Base-by-base conservation (phyloP, 2,888 invertebrate genomes). In the Eristalis arbustorum region DNA sequence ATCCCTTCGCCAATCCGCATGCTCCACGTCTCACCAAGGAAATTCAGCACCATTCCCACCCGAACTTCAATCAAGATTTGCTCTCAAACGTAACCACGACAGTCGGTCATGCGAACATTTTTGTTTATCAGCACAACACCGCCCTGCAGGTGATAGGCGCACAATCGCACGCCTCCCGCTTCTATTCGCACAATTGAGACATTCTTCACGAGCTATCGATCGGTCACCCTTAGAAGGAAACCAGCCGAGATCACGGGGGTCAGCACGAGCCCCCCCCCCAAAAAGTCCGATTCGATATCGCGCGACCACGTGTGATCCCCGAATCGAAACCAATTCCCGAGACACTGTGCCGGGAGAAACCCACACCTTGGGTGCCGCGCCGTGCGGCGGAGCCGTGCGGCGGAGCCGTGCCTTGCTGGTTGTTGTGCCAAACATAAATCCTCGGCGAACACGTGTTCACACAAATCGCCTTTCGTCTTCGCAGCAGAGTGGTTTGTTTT, bases 371-470 rank as follows among this genome's bases (percentile, higher is more conserved):
- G 11, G 34, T 25, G 23, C 42, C 22, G 22, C 22, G 49, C 23
- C 11, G 18, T 40, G 64, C 67, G 42, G 34, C 31, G 31, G 31
- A n/a, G n/a, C n/a, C n/a, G n/a, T n/a, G n/a, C n/a, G n/a, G n/a
- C 71, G n/a, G 13, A 23, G 56, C 42, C 71, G 34, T 61, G 28
- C 31, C 62, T 28, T 28, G 31, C 62, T 18, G 25, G 28, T 18
- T 62, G 31, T 62, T 59, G 25, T n/a, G 63, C 63, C 31, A 13
- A 63, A 68, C 62, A 80, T 63, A 78, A 78, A 83, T 78, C 62
- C 68, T 42, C 23, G 11, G 18, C 28, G 74, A 84, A 84, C 79
- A 84, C 84, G 84, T 84, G 84, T 84, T 84, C 84, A 71, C 75
- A 75, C 71, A 79, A 74, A 79, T 75, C 68, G 73, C 64, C 64